Evolutionary conservation across 2,888 invertebrate species (phyloP).

Genomic region (Arge pagana): DNA sequence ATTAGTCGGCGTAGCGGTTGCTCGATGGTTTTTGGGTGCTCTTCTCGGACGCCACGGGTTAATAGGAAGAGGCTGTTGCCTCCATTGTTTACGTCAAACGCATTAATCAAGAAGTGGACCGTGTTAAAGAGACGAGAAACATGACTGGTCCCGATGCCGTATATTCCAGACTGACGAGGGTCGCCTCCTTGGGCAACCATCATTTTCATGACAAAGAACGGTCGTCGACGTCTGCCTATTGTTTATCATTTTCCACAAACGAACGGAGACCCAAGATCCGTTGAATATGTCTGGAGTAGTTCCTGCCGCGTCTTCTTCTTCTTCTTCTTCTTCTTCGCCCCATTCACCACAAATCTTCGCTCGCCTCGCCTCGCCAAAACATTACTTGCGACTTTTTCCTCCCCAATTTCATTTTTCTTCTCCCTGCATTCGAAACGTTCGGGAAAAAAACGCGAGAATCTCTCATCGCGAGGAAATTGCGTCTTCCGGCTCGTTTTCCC

Average conservation of each 20-base stretch:
- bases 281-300: slow-evolving; percentile 2
- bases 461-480: too few relatives aligned
- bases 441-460: too few relatives aligned
- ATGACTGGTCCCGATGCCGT: neutral
- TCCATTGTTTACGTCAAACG: slow-evolving; percentile 8
- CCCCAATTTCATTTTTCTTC: too few relatives aligned
- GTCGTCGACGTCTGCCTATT: too few relatives aligned
- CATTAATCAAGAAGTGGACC: slow-evolving; percentile 6
- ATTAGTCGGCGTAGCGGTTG: too few relatives aligned
- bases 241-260: neutral
- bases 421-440: too few relatives aligned
- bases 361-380: too few relatives aligned
- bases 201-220: slow-evolving; percentile 11
- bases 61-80: neutral
- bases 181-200: neutral
- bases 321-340: neutral
- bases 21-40: too few relatives aligned
- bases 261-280: too few relatives aligned
- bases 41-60: neutral
- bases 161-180: slow-evolving; percentile 4
- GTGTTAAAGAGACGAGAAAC: neutral
- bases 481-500: neutral
- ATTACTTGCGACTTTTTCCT: too few relatives aligned
- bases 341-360: neutral
- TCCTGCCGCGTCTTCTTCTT: neutral